These are phyloP conservation scores for Lithophane ornitopus DNA, from an alignment of 2,888 invertebrate genomes.

Conservation along the genomic window DNA sequence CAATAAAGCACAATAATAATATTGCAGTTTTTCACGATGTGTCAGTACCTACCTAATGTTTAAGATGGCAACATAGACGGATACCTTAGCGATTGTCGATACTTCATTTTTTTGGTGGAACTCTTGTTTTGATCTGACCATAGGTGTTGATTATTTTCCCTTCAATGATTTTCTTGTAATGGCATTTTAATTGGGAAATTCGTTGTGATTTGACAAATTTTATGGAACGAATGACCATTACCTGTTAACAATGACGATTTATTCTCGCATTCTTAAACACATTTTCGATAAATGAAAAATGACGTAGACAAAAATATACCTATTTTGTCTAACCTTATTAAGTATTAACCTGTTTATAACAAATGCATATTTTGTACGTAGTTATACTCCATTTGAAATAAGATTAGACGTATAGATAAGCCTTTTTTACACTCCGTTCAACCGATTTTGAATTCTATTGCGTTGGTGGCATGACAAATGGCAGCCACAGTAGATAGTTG, in stretches of 20 bases:
- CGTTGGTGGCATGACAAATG: too few relatives aligned
- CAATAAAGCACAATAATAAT: not conserved
- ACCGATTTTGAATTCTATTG: too few relatives aligned
- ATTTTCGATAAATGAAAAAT: conserved; percentile 2
- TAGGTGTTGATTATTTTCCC: not conserved
- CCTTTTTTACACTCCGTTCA: too few relatives aligned
- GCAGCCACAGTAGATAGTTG: too few relatives aligned
- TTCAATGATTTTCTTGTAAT: not conserved
- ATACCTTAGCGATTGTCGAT: too few relatives aligned
- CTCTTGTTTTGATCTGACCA: not conserved
- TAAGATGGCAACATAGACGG: not conserved
- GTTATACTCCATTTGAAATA: too few relatives aligned
- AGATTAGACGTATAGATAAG: too few relatives aligned
- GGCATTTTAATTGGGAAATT: not conserved
- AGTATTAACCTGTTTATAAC: not conserved
- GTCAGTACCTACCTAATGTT: not conserved
- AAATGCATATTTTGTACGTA: not conserved
- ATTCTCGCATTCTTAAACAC: conserved; percentile 4
- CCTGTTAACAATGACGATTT: not conserved
- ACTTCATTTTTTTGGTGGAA: not conserved
- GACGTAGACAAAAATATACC: too few relatives aligned
- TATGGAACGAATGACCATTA: conserved; percentile 18
- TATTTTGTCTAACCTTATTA: not conserved
- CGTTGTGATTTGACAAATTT: not conserved
- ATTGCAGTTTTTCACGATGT: not conserved